A percentile compares a stretch with the other conserved stretches of the same genome.
phyloP scores from a whole-genome alignment of 2,797 vertebrate species.

The Eulemur rubriventer region DNA sequence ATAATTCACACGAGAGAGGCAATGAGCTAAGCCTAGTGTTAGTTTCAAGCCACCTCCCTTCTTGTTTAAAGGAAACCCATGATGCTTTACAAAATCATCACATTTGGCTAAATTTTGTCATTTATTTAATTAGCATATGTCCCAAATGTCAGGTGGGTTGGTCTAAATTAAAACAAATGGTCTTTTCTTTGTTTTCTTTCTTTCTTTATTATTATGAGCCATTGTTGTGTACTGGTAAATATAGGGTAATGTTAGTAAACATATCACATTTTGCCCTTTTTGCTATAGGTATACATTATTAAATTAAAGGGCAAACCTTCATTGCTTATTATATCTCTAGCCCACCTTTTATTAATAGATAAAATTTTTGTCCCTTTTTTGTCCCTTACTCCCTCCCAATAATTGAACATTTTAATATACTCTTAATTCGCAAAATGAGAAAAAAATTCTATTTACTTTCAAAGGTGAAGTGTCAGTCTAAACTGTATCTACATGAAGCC shows the following conservation, averaged over 20 bases:
- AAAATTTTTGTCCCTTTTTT: not conserved
- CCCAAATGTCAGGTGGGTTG: not conserved
- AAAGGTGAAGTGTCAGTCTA: not conserved
- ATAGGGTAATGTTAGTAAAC: not conserved
- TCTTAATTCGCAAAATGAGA: not conserved
- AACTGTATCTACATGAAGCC: not conserved
- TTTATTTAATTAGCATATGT: conserved; percentile 10
- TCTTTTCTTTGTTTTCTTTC: not conserved
- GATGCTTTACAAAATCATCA: conserved; percentile 27
- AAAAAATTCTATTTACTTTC: not conserved
- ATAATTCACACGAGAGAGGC: conserved; percentile 49
- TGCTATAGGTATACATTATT: not conserved
- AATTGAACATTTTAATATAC: conserved; percentile 2
- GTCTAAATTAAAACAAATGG: not conserved
- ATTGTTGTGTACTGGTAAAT: not conserved
- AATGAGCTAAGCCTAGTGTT: conserved; percentile 48
- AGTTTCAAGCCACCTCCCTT: conserved; percentile 61
- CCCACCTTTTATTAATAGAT: not conserved
- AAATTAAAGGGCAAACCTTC: not conserved
- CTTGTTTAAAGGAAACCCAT: conserved; percentile 55
- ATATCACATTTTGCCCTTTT: not conserved
- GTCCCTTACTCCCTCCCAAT: not conserved
- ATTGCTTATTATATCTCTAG: not conserved
- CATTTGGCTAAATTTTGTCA: not conserved
- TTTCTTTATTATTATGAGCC: not conserved